phyloP scores from a whole-genome alignment of 2,797 vertebrate species.

The Adelosebastes latens region DNA sequence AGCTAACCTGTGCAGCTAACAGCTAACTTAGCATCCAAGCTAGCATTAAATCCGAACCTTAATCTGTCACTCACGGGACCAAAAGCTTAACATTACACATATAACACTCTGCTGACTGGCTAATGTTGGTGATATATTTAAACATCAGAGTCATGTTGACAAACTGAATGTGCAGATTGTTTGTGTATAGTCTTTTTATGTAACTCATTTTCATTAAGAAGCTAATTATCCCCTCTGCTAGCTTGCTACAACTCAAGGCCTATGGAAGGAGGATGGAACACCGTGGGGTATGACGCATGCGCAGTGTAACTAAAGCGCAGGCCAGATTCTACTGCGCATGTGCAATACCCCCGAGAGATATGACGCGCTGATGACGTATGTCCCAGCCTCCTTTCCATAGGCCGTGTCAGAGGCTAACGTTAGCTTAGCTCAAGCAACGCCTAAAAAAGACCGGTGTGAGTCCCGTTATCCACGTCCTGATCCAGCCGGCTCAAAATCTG shows the following conservation, averaged over 20 bases:
- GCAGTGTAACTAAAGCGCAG: too few species aligned
- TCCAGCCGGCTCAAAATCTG: constrained; percentile 56
- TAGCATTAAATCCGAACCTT: constrained; percentile 73
- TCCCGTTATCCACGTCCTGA: constrained; percentile 69
- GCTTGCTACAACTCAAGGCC: too few species aligned
- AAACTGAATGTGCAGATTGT: background rate
- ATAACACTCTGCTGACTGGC: constrained; percentile 4
- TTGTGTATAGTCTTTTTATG: background rate
- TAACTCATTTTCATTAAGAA: constrained; percentile 42
- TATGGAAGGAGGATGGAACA: too few species aligned
- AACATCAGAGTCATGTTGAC: background rate
- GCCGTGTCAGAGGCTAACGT: constrained; percentile 22
- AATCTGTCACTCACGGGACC: constrained; percentile 72
- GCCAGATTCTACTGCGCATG: too few species aligned
- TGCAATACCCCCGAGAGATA: fast-evolving
- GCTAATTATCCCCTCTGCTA: constrained; percentile 54
- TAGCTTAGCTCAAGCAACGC: constrained; percentile 70
- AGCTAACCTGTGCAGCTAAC: constrained; percentile 52
- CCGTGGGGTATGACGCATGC: too few species aligned
- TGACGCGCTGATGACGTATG: too few species aligned
- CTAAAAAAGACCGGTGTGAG: constrained; percentile 77
- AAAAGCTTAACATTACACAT: constrained; percentile 45
- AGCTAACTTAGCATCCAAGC: constrained; percentile 16
- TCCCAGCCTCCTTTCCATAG: too few species aligned
- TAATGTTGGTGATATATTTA: background rate